Evolutionary conservation across 2,888 invertebrate species (phyloP).

Genomic region (Erpobdella octoculata): DNA sequence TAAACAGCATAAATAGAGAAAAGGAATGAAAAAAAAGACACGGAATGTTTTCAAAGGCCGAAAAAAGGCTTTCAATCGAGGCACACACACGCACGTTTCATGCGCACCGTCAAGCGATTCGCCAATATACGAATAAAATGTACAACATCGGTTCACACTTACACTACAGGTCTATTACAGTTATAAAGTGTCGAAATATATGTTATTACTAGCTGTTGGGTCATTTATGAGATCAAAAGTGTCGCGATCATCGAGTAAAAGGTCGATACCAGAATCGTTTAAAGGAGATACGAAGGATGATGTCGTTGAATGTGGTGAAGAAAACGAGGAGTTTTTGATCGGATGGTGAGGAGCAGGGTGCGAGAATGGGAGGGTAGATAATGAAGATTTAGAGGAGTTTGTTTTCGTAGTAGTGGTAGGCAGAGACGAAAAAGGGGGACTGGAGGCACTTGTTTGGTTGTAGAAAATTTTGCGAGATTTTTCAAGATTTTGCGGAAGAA

Average conservation of each 20-base stretch:
- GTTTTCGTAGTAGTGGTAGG: too few relatives aligned
- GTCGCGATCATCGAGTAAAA: neutral
- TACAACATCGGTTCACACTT: too few relatives aligned
- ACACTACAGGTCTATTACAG: neutral
- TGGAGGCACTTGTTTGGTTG: too few relatives aligned
- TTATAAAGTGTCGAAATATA: neutral
- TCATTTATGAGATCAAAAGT: constrained; percentile 5
- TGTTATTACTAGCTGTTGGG: neutral
- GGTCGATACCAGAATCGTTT: constrained; percentile 18
- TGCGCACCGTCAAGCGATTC: neutral
- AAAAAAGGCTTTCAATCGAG: neutral
- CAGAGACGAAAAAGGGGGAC: too few relatives aligned
- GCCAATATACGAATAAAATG: neutral
- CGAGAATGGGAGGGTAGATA: too few relatives aligned
- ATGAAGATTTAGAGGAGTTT: too few relatives aligned
- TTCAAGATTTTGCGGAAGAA: too few relatives aligned
- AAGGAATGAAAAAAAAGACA: too few relatives aligned
- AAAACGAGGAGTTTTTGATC: neutral
- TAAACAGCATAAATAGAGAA: too few relatives aligned
- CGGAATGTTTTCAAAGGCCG: too few relatives aligned
- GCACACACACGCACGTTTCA: neutral
- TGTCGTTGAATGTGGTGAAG: neutral
- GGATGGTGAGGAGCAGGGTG: too few relatives aligned
- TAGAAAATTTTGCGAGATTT: too few relatives aligned
- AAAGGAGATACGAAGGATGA: constrained; percentile 2